A percentile compares a stretch with the other conserved stretches of the same genome.
Evolutionary conservation across 2,888 invertebrate species (phyloP).

Genomic region (Micropterix aruncella): DNA sequence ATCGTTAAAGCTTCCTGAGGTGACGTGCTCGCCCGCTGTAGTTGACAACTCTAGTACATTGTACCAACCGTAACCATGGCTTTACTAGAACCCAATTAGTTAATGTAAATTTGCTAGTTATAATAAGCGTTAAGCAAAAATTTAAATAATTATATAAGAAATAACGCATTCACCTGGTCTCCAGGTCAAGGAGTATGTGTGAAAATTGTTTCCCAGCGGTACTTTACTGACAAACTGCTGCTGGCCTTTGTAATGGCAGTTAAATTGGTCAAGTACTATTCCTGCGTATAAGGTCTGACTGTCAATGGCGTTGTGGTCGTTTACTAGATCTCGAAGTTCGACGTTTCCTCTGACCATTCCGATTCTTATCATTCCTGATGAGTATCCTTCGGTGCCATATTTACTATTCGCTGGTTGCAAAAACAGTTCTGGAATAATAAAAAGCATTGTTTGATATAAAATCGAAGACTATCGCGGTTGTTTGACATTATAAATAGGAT

Average conservation of each 20-base stretch:
- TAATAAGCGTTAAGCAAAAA: no score
- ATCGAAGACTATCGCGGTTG: no score
- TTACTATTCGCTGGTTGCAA: constrained; percentile 46
- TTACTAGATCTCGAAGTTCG: constrained; percentile 20
- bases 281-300: constrained; percentile 35
- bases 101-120: no score
- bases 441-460: no score
- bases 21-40: no score
- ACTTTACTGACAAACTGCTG: constrained; percentile 13
- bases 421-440: constrained; percentile 32
- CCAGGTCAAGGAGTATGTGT: constrained; percentile 53
- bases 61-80: no score
- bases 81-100: no score
- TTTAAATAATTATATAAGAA: no score
- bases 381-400: constrained; percentile 41
- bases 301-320: constrained; percentile 24
- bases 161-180: constrained; percentile 31
- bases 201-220: constrained; percentile 43
- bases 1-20: no score
- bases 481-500: no score
- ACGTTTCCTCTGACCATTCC: constrained; percentile 53
- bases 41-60: no score
- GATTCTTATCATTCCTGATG: constrained; percentile 59
- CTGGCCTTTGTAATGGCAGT: constrained; percentile 23
- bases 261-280: constrained; percentile 22